Conservation (phyloP, 2,888 invertebrate species). For the Thalpophila matura region DNA sequence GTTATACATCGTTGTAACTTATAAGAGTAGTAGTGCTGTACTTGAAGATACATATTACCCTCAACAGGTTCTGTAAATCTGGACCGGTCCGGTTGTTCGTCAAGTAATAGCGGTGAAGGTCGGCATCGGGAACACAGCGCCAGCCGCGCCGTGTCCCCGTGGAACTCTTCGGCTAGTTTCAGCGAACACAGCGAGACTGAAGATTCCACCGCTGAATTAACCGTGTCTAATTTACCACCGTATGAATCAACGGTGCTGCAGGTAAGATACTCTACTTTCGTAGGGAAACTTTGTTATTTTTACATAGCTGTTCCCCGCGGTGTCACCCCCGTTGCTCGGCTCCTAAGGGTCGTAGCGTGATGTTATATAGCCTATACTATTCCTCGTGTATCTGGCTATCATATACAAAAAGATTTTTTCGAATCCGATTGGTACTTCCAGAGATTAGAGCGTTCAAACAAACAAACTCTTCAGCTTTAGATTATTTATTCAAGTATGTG, state of each 20-base stretch:
- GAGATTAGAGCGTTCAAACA: no score
- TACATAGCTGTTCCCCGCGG: not conserved
- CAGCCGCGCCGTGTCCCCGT: slow-evolving; percentile 83
- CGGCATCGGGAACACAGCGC: slow-evolving; percentile 71
- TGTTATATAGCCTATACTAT: no score
- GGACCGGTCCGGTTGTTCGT: slow-evolving; percentile 85
- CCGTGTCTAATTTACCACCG: slow-evolving; percentile 84
- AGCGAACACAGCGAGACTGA: slow-evolving; percentile 86
- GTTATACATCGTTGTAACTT: no score
- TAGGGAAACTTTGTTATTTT: not conserved
- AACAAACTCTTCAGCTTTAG: no score
- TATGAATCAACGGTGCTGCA: slow-evolving; percentile 79
- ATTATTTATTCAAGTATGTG: slow-evolving; percentile 2
- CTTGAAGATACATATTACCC: no score
- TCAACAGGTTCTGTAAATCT: slow-evolving; percentile 78
- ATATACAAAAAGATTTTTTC: no score
- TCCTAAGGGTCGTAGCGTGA: no score
- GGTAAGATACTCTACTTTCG: slow-evolving; percentile 62
- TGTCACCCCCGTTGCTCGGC: no score
- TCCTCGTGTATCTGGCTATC: no score
- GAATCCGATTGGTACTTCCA: no score
- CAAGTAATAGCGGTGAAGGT: slow-evolving; percentile 83
- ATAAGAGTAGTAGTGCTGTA: no score
- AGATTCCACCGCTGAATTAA: slow-evolving; percentile 80
- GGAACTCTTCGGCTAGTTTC: slow-evolving; percentile 85